Evolutionary conservation across 2,797 vertebrate species (phyloP).

Genomic region (Menidia menidia): DNA sequence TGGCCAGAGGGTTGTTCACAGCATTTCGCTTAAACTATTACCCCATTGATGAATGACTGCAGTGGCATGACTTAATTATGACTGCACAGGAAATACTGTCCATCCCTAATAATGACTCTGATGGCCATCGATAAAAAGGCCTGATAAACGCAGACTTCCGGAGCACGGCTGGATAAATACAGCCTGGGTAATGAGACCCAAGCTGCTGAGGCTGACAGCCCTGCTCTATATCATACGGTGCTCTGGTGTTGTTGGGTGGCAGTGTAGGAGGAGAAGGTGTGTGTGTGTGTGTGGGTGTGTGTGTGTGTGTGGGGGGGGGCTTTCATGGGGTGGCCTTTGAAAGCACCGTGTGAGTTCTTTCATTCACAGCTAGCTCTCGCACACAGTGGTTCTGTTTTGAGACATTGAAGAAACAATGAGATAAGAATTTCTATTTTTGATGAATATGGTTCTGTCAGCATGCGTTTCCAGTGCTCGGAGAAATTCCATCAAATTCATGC

Average conservation of each 20-base stretch:
- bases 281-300: too few relatives aligned
- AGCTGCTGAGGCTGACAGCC: constrained; percentile 73
- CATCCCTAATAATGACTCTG: constrained; percentile 77
- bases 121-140: constrained; percentile 83
- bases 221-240: constrained; percentile 78
- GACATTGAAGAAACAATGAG: constrained; percentile 45
- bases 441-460: constrained; percentile 35
- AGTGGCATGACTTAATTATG: constrained; percentile 79
- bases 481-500: constrained; percentile 24
- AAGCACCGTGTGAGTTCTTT: constrained; percentile 45
- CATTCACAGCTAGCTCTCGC: constrained; percentile 44
- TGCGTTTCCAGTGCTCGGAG: constrained; percentile 22
- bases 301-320: background rate
- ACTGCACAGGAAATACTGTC: constrained; percentile 80
- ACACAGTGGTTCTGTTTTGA: constrained; percentile 42
- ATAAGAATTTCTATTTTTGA: constrained; percentile 59
- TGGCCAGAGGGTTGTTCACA: constrained; percentile 49
- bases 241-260: constrained; percentile 57
- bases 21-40: constrained; percentile 67
- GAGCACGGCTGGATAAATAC: constrained; percentile 77
- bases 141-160: constrained; percentile 83
- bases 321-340: constrained; percentile 39
- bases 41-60: constrained; percentile 69
- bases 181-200: constrained; percentile 75
- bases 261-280: background rate